These are phyloP conservation scores for Nasua narica DNA, from an alignment of 2,797 vertebrate genomes.

Conservation along the genomic window DNA sequence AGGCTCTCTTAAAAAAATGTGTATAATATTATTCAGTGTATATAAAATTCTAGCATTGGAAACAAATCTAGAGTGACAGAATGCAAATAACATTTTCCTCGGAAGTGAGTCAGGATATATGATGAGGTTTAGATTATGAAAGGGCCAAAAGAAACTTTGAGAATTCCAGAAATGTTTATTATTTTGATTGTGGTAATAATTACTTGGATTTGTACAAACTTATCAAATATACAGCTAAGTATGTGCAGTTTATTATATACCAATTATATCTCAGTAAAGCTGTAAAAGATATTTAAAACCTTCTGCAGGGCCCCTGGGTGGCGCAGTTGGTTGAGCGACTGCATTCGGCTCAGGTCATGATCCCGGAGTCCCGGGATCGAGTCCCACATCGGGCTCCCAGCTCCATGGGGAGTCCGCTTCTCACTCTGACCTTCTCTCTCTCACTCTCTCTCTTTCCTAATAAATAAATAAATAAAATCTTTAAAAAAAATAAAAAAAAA, in stretches of 20 bases:
- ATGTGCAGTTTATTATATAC: background rate
- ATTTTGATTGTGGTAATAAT: background rate
- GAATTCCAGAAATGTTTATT: background rate
- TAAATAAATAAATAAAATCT: too few species aligned
- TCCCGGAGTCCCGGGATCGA: too few species aligned
- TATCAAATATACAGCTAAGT: background rate
- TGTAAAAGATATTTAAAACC: background rate
- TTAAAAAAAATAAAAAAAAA: too few species aligned
- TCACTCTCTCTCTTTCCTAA: too few species aligned
- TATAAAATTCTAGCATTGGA: background rate
- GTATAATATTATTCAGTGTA: background rate
- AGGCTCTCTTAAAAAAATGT: too few species aligned
- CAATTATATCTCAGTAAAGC: background rate
- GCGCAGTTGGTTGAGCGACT: too few species aligned
- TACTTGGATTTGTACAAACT: background rate
- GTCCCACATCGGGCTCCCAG: too few species aligned
- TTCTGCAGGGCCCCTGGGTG: too few species aligned
- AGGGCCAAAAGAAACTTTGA: background rate
- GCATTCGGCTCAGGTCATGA: too few species aligned
- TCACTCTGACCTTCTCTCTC: too few species aligned
- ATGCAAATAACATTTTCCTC: background rate
- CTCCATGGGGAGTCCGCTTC: too few species aligned
- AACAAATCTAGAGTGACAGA: background rate
- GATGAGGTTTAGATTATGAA: background rate
- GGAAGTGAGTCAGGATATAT: background rate